Evolutionary conservation across 1,140 invertebrate genomes (phyloP), one percentile per base, ranked within the genome.

Genomic region (Drosophila pachea): DNA sequence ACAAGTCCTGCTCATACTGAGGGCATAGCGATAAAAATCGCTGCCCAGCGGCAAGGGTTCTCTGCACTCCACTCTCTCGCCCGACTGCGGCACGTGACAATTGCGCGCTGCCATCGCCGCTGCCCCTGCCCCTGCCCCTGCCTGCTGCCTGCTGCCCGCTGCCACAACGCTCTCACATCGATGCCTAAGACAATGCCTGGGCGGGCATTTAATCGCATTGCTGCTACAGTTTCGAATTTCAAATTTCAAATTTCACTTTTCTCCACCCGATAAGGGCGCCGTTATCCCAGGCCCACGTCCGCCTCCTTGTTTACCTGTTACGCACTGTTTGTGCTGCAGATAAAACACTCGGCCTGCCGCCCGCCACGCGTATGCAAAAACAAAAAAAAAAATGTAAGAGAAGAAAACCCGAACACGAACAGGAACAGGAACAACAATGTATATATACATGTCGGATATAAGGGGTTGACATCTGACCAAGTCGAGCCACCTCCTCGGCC

Each of bases 321-420:
- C 81, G 76, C 79, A 62, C 56, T 32, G 54, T 62, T 76, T 76
- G 66, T 45, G 56, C 66, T 62, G 45, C 61, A 76, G 83, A 78
- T 73, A 83, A 86, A 76, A 62, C 67, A 48, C 48, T 58, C 36
- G 33, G 35, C 8, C 54, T 50, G 67, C 38, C 72, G 68, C 49
- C 40, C 12, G 81, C 12, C 81, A 86, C 81, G 81, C 76, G 81
- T 77, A 79, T 79, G 81, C 75, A 76, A 79, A 84, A 67, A 54
- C 50, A 55, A 45, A 38, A 42, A 45, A 36, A 59, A 43, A 43
- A 33, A 42, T 36, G 31, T 42, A 16, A 50, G n/a, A n/a, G n/a
- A n/a, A n/a, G n/a, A n/a, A n/a, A n/a, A n/a, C n/a, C n/a, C n/a
- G n/a, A n/a, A n/a, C n/a, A n/a, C n/a, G n/a, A n/a, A n/a, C n/a